These are phyloP conservation scores for Sabatieria punctata DNA, from an alignment of 2,888 invertebrate genomes.

Conservation along the genomic window DNA sequence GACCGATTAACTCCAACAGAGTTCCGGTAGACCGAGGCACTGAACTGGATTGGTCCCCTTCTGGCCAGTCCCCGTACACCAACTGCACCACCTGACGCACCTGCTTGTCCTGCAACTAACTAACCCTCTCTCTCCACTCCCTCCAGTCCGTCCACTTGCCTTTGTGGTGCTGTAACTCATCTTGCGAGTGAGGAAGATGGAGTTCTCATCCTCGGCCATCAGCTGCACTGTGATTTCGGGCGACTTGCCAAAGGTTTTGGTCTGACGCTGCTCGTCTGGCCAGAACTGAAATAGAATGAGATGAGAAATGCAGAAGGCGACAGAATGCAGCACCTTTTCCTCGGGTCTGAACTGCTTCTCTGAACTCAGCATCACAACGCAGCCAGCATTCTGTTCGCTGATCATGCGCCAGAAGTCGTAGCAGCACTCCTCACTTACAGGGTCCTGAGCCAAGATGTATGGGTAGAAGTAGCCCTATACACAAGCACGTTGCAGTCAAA, in stretches of 20 bases:
- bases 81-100: slow-evolving; percentile 21
- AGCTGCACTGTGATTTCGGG: slow-evolving; percentile 16
- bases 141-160: too few species aligned
- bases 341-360: neutral
- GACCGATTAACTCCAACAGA: slow-evolving; percentile 44
- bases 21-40: slow-evolving; percentile 17
- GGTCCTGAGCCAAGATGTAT: slow-evolving; percentile 80
- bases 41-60: neutral
- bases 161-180: neutral
- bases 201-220: slow-evolving; percentile 13
- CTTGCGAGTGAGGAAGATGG: neutral
- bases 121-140: too few species aligned
- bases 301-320: too few species aligned
- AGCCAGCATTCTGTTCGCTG: slow-evolving; percentile 66
- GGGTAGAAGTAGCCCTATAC: slow-evolving; percentile 68
- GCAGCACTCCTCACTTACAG: slow-evolving; percentile 62
- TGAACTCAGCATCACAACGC: slow-evolving; percentile 74
- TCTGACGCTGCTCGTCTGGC: slow-evolving; percentile 17
- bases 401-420: slow-evolving; percentile 92
- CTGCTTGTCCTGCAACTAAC: slow-evolving; percentile 9
- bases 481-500: too few species aligned
- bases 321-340: too few species aligned
- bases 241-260: slow-evolving; percentile 12
- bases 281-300: slow-evolving; percentile 28
- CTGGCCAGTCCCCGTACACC: slow-evolving; percentile 21